Conservation (phyloP, 2,888 invertebrate genomes). For the Lepetodrilus schrolli region DNA sequence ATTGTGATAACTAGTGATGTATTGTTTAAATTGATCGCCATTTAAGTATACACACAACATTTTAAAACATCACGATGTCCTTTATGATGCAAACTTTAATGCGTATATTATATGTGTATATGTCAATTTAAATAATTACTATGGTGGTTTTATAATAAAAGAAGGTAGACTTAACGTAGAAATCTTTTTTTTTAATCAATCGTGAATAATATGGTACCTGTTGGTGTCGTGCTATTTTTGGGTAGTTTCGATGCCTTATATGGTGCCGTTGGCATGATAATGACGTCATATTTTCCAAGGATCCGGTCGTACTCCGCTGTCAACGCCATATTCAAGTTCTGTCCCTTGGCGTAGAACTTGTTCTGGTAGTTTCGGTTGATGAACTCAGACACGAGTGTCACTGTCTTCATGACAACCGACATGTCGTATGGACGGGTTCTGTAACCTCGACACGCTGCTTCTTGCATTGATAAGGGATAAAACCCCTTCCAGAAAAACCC, state of each 20-base stretch:
- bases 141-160: no score
- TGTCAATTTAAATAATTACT: no score
- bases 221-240: background rate
- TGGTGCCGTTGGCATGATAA: slow-evolving; percentile 62
- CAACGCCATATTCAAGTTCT: slow-evolving; percentile 47
- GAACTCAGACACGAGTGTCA: slow-evolving; percentile 42
- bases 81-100: no score
- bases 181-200: no score
- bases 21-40: no score
- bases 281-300: slow-evolving; percentile 57
- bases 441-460: slow-evolving; percentile 40
- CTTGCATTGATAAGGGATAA: slow-evolving; percentile 42
- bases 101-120: no score
- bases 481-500: slow-evolving; percentile 50
- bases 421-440: slow-evolving; percentile 38
- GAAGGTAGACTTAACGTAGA: no score
- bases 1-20: no score
- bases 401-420: slow-evolving; percentile 40
- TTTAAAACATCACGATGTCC: no score
- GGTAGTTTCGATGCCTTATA: slow-evolving; percentile 48
- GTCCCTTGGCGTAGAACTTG: slow-evolving; percentile 51
- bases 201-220: background rate
- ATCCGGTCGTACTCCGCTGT: slow-evolving; percentile 52
- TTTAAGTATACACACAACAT: no score
- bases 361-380: slow-evolving; percentile 48